Evolutionary conservation across 2,113 vertebrate genomes (phyloP).

Genomic region (Pollachius pollachius): DNA sequence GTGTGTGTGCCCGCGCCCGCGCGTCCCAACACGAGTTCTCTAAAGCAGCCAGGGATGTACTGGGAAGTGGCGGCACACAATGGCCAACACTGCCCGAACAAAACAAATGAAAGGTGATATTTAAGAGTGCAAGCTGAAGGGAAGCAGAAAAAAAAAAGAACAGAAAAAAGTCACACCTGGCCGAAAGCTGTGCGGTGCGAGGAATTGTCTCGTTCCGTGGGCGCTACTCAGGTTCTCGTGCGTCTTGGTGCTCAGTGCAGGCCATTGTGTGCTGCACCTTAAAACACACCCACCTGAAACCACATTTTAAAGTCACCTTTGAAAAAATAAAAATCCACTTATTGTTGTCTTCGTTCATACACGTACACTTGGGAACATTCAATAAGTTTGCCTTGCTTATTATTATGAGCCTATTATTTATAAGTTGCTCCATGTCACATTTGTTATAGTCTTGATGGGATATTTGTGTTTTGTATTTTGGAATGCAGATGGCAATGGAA

Average conservation of each 20-base stretch:
- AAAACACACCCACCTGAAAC: constrained; percentile 60
- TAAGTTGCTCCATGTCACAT: no score
- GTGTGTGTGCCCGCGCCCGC: no score
- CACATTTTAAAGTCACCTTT: constrained; percentile 25
- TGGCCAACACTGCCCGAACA: constrained; percentile 39
- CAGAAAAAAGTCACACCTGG: constrained; percentile 72
- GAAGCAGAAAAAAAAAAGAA: constrained; percentile 65
- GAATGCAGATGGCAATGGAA: no score
- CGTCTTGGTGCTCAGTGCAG: constrained; percentile 42
- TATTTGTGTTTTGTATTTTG: constrained; percentile 11
- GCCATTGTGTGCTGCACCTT: constrained; percentile 55
- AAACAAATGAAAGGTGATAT: constrained; percentile 70
- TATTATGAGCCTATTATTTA: no score
- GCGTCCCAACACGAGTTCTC: constrained; percentile 22
- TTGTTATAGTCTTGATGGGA: no score
- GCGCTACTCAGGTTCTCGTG: constrained; percentile 53
- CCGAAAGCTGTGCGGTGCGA: constrained; percentile 40
- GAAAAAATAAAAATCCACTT: background rate
- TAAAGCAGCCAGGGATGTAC: constrained; percentile 25
- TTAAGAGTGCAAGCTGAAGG: constrained; percentile 65
- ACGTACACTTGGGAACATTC: no score
- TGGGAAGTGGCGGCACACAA: constrained; percentile 62
- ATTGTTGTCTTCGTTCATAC: no score
- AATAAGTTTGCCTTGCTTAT: no score
- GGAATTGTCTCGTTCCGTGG: constrained; percentile 39